Base-by-base conservation (phyloP, 1,140 invertebrate species). In the Drosophila nebulosa region DNA sequence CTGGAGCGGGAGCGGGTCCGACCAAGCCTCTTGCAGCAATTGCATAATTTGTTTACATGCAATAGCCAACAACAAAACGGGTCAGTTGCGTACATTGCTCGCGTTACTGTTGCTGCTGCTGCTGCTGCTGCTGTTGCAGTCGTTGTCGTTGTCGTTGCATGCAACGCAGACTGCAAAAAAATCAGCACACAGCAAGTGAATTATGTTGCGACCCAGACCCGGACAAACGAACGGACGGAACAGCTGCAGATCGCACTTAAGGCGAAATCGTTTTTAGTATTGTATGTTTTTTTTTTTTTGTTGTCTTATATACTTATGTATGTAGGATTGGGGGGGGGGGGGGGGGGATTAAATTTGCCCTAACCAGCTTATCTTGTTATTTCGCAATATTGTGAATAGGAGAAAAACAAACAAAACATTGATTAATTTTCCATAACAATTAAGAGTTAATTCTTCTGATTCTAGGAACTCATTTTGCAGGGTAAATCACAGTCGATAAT, bases 41-140 rank as follows among this genome's bases (percentile, higher is more conserved):
- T 88, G 83, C 83, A 88, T 88, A 88, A 88, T 84, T 81, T 84
- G 71, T 78, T 81, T 78, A 84, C 71, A 81, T 80, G 78, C 78
- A 76, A 66, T 42, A 64, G 65, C 71, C 78, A 75, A 72, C 84
- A 74, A 72, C 78, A 88, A 83, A 83, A 88, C 83, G 83, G 83
- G 83, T 86, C 81, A 80, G 78, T 79, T 88, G 83, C 74, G 67
- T 78, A 69, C 57, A 21, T 7, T 55, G 55, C n/a, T 67, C 39
- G 39, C 39, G 16, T 62, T 58, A 35, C 32, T 50, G 65, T 67
- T 61, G 55, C 39, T 64, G 60, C 56, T 55, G 64, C 39, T 24
- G 39, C 63, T 72, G 64, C 42, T 50, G 16, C 30, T 67, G 64
- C 42, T 32, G 30, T 32, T 32, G 30, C 30, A n/a, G 27, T 30